Base-by-base conservation (phyloP, 2,888 invertebrate genomes). In the Cancer borealis region DNA sequence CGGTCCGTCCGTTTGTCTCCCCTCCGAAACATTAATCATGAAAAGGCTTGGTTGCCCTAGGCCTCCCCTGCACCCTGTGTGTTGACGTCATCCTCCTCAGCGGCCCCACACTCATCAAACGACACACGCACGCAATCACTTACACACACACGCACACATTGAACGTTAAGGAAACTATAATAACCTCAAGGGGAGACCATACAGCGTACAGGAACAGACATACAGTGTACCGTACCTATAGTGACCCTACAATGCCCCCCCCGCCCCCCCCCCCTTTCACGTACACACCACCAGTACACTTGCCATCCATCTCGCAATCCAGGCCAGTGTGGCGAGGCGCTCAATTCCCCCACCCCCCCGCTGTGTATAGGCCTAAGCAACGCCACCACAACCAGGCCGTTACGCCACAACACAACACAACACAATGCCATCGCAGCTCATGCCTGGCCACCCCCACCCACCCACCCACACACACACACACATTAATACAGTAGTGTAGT, bases 1-100 rank as follows among this genome's bases (percentile, higher is more conserved):
- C 45, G 5, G 21, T 17, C 0, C 12, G 10, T 54, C 0, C 54
- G 14, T 54, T 3, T 17, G 21, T 21, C 60, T 60, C 39, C 49
- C 88, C 47, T 39, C 47, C n/a, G 45, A n/a, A 54, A 73, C 91
- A 91, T 66, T 91, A 91, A 66, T 91, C 91, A 91, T 21, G 49
- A n/a, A 45, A 66, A 54, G 66, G 54, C 30, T 39, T 21, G 45
- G 26, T n/a, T 60, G 17, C 47, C 60, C 88, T 60, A 90, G 90
- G 60, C 90, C 90, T 17, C n/a, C 90, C 26, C 54, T 39, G 26
- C 90, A 39, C 17, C 89, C 30, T 12, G 66, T 45, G n/a, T 54
- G 12, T 30, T 60, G 45, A 91, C 90, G 90, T 90, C 90, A 90
- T 21, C 60, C 88, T n/a, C 47, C 21, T 14, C 66, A n/a, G 73